Evolutionary conservation across 2,797 vertebrate genomes (phyloP).

Genomic region (Rhinichthys osculus): DNA sequence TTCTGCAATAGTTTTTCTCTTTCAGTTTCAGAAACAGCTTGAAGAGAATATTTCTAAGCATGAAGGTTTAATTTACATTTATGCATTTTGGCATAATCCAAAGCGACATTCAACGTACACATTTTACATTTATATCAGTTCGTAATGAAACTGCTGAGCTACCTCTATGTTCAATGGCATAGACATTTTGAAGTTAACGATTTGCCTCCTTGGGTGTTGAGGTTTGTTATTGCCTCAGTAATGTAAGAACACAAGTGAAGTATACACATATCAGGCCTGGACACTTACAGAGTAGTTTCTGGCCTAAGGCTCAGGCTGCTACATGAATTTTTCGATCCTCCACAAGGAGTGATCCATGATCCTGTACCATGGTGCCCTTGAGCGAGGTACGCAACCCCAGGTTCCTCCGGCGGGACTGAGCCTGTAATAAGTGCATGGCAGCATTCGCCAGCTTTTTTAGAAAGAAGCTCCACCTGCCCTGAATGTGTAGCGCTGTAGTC

Average conservation of each 20-base stretch:
- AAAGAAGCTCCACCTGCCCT: neutral
- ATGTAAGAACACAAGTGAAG: neutral
- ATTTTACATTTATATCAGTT: neutral
- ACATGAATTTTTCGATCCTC: neutral
- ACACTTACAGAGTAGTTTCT: neutral
- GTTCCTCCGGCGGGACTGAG: neutral
- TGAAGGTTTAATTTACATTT: neutral
- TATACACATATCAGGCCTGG: neutral
- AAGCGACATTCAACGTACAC: neutral
- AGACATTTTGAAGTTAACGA: neutral
- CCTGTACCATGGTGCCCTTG: neutral
- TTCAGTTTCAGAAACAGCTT: neutral
- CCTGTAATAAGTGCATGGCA: neutral
- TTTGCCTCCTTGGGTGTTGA: neutral
- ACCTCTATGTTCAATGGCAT: neutral
- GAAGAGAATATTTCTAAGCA: neutral
- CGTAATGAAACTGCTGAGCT: neutral
- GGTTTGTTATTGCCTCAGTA: neutral
- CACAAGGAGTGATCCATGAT: neutral
- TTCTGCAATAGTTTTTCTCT: neutral
- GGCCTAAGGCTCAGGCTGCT: neutral
- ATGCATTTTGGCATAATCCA: neutral
- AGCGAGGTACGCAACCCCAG: neutral
- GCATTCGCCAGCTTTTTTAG: neutral
- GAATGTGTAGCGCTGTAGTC: neutral